Percentiles rank a stretch among this genome's conserved stretches.
phyloP scores from a whole-genome alignment of 2,113 vertebrate species.

The Megalops atlanticus region DNA sequence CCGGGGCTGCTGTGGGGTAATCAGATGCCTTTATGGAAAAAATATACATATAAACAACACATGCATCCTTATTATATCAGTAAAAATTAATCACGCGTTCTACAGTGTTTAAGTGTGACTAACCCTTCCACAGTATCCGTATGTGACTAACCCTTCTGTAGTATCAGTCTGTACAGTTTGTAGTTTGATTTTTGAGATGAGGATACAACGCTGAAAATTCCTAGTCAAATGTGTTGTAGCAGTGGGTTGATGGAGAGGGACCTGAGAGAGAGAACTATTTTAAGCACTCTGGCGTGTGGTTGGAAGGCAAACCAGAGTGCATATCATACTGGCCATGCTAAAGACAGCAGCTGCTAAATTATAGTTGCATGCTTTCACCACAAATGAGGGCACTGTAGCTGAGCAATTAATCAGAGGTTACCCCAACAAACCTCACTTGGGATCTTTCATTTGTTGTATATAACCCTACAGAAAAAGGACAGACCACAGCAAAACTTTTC shows the following conservation, averaged over 20 bases:
- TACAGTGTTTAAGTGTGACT: too few relatives aligned
- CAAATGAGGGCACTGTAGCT: slow-evolving; percentile 63
- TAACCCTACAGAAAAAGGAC: slow-evolving; percentile 46
- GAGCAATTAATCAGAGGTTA: slow-evolving; percentile 75
- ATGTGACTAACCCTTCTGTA: too few relatives aligned
- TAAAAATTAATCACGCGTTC: too few relatives aligned
- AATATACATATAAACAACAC: too few relatives aligned
- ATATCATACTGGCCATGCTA: slow-evolving; percentile 58
- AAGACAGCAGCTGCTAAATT: slow-evolving; percentile 74
- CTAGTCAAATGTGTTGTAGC: slow-evolving; percentile 53
- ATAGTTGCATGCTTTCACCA: slow-evolving; percentile 66
- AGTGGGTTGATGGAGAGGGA: slow-evolving; percentile 37
- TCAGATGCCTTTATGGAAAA: too few relatives aligned
- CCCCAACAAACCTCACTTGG: slow-evolving; percentile 62
- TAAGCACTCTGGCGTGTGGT: slow-evolving; percentile 65
- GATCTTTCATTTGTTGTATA: slow-evolving; percentile 64
- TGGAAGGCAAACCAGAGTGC: slow-evolving; percentile 60
- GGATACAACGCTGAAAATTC: slow-evolving; percentile 57
- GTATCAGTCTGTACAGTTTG: too few relatives aligned
- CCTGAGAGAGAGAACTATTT: slow-evolving; percentile 64
- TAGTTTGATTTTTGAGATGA: slow-evolving; percentile 42
- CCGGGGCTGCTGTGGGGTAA: slow-evolving; percentile 27
- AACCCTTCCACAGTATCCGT: too few relatives aligned
- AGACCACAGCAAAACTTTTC: slow-evolving; percentile 39
- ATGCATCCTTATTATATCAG: too few relatives aligned